Evolutionary conservation across 2,113 vertebrate species (phyloP).

Genomic region (Rhynchomys soricoides): DNA sequence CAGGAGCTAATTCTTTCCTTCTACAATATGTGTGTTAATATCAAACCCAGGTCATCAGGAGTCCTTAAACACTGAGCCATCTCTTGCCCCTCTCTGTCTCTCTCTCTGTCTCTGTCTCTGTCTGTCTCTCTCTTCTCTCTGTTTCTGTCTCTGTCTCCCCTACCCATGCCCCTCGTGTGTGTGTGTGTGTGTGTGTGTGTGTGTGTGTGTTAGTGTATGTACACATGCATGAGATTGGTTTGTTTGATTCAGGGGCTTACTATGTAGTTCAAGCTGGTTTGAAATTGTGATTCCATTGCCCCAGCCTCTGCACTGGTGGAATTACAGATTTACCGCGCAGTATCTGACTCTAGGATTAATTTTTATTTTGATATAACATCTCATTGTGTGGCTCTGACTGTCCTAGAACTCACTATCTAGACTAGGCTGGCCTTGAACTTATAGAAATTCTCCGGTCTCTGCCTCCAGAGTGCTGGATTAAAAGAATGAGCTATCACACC

Average conservation of each 20-base stretch:
- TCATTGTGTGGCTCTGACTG: background rate
- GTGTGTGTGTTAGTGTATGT: background rate
- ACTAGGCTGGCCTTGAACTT: background rate
- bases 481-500: background rate
- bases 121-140: too few relatives aligned
- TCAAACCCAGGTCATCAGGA: background rate
- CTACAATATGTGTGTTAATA: background rate
- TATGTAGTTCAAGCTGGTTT: background rate
- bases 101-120: too few relatives aligned
- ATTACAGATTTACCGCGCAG: background rate
- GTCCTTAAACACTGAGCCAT: background rate
- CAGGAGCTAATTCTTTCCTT: background rate
- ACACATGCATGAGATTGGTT: background rate
- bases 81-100: background rate
- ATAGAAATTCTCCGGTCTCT: background rate
- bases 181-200: background rate
- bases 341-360: background rate
- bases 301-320: background rate
- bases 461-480: background rate
- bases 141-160: too few relatives aligned
- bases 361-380: background rate
- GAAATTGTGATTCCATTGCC: background rate
- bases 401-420: background rate
- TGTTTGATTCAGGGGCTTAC: background rate
- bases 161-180: background rate